Percentiles rank a stretch among this genome's conserved stretches.
Conservation (phyloP, 2,113 vertebrate genomes). For the Malurus melanocephalus region DNA sequence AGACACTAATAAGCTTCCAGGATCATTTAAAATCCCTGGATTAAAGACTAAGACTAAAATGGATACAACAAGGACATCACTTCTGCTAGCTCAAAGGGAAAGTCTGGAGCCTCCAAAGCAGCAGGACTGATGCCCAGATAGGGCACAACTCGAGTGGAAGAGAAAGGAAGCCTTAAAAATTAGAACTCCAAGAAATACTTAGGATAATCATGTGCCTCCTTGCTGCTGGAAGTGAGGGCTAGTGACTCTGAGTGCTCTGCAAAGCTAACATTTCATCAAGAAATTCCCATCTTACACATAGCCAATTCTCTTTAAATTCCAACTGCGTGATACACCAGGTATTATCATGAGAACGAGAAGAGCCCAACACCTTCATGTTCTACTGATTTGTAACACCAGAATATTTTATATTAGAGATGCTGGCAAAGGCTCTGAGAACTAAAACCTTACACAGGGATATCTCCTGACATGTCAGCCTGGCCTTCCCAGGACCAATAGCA, state of each 20-base stretch:
- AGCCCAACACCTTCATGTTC: background rate
- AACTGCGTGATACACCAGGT: background rate
- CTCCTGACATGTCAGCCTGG: background rate
- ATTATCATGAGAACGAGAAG: background rate
- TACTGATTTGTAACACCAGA: background rate
- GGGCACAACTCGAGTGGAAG: fast-evolving
- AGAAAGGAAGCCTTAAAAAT: background rate
- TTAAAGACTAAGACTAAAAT: background rate
- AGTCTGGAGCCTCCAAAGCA: background rate
- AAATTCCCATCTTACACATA: background rate
- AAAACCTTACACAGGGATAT: background rate
- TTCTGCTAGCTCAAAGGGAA: background rate
- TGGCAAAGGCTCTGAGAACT: background rate
- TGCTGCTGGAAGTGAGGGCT: background rate
- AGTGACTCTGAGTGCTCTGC: background rate
- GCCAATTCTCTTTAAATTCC: background rate
- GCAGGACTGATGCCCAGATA: background rate
- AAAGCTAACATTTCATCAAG: background rate
- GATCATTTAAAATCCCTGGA: background rate
- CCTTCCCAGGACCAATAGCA: background rate
- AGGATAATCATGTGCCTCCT: background rate
- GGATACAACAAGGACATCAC: background rate
- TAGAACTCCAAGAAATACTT: background rate
- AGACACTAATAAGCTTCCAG: background rate
- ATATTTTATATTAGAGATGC: background rate